phyloP scores from a whole-genome alignment of 2,797 vertebrate species.

The Benthosema pterotum region DNA sequence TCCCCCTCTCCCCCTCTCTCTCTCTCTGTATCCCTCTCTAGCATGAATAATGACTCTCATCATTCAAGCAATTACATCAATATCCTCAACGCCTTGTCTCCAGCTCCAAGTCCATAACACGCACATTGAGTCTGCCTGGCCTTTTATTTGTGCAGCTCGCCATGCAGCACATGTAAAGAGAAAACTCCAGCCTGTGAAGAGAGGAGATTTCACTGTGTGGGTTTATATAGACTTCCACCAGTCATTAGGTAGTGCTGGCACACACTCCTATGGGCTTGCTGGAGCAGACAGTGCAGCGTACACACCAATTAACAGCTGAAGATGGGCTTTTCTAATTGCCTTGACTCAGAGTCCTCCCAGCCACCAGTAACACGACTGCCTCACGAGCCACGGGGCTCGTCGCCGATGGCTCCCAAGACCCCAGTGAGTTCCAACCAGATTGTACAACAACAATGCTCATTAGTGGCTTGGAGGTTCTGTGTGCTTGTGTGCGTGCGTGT shows the following conservation, averaged over 20 bases:
- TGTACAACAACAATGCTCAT: too few species aligned
- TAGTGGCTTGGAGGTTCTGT: background rate
- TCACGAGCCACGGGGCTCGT: too few species aligned
- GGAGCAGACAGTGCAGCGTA: slow-evolving; percentile 31
- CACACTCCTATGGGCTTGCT: slow-evolving; percentile 30
- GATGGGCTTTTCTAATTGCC: slow-evolving; percentile 27
- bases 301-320: slow-evolving; percentile 42
- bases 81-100: slow-evolving; percentile 8
- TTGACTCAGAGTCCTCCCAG: background rate
- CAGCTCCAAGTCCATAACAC: slow-evolving; percentile 17
- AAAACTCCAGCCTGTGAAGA: too few species aligned
- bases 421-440: too few species aligned
- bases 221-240: slow-evolving; percentile 33
- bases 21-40: slow-evolving; percentile 6
- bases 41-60: slow-evolving; percentile 29
- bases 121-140: slow-evolving; percentile 34
- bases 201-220: background rate
- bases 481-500: background rate
- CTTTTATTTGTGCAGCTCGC: slow-evolving; percentile 19
- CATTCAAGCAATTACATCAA: slow-evolving; percentile 15
- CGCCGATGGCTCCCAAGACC: too few species aligned
- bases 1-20: slow-evolving; percentile 34
- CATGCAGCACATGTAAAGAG: slow-evolving; percentile 1
- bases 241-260: slow-evolving; percentile 28
- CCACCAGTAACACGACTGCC: too few species aligned